These are phyloP conservation scores for Eremophila alpestris DNA, from an alignment of 2,797 vertebrate species.

Conservation along the genomic window DNA sequence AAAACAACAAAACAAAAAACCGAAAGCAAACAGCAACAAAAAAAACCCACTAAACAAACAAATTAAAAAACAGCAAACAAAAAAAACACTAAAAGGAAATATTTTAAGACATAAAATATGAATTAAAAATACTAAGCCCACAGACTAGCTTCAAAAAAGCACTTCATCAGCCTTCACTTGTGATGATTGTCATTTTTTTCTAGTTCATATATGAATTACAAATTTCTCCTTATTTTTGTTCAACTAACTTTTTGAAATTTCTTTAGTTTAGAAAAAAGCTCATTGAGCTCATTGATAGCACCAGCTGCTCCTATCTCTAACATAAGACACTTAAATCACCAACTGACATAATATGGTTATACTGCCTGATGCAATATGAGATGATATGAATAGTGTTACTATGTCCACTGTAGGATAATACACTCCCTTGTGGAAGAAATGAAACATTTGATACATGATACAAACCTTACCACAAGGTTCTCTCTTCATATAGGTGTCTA, in stretches of 20 bases:
- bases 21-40: no score
- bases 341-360: background rate
- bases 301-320: background rate
- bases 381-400: background rate
- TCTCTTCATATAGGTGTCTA: background rate
- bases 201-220: background rate
- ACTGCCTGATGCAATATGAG: background rate
- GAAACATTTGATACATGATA: background rate
- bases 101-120: rapidly evolving
- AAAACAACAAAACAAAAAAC: background rate
- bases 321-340: background rate
- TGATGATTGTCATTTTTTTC: background rate
- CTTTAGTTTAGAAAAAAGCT: background rate
- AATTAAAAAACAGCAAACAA: background rate
- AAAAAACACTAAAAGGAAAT: background rate
- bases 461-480: background rate
- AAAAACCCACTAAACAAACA: background rate
- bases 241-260: background rate
- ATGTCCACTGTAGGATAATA: background rate
- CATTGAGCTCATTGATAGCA: background rate
- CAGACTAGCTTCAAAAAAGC: background rate
- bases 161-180: background rate
- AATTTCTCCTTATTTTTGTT: background rate
- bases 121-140: background rate
- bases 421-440: background rate